Evolutionary conservation across 1,140 invertebrate species (phyloP), one percentile per base, ranked within the genome.

Genomic region (Eupristina koningsbergeri): DNA sequence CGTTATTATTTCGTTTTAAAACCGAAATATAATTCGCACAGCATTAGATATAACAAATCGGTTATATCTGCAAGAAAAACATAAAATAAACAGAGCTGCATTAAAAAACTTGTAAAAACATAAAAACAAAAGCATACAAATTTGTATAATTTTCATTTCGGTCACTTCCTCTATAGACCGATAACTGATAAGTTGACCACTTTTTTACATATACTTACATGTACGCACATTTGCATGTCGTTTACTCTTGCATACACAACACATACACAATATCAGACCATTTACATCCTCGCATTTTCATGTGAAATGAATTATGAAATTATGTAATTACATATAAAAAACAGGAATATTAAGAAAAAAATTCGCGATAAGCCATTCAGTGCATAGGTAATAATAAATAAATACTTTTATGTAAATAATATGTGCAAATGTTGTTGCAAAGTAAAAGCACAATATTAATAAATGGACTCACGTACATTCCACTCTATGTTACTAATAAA

Each of bases 391-490:
- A 36, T 6, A 26, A 61, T 39, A 26, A 61, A 17, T 61, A 41
- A 77, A 77, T 41, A 71, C 45, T 73, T 71, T 19, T 39, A 39
- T 39, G 67, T 71, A 71, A 71, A 39, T n/a, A n/a, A n/a, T 58
- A 39, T 29, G 29, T 45, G 50, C 41, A 58, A 73, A 26, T 71
- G 29, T 34, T 71, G 29, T 34, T 71, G 79, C 64, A 36, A 71
- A 41, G 26, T 34, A 31, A 71, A 36, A 39, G 39, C 26, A 17
- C 22, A n/a, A 47, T 36, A 79, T 64, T 47, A 63, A 67, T 41
- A 67, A 79, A 85, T 80, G 85, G 85, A 85, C 86, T 84, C 86
- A 87, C 86, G 85, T 86, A 80, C 85, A 84, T 87, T 84, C 87
- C 84, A 86, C 71, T 71, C 53, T 74, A 31, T 74, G 41, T n/a